These are phyloP conservation scores for Poeciliopsis turneri DNA, from an alignment of 2,797 vertebrate genomes.

Conservation along the genomic window DNA sequence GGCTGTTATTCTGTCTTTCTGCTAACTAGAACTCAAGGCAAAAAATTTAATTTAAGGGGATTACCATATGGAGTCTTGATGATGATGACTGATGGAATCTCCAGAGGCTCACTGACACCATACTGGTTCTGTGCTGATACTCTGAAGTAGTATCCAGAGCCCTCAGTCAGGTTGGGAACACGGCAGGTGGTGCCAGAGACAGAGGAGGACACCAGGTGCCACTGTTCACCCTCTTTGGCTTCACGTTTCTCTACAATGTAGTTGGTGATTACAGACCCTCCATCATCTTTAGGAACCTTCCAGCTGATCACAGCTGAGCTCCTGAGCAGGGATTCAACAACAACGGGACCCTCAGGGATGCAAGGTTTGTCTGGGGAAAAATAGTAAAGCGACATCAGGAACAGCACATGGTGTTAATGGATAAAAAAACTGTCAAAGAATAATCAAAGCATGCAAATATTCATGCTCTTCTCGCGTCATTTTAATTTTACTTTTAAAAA, in stretches of 20 bases:
- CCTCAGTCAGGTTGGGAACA: slow-evolving; percentile 92
- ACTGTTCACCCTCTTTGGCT: slow-evolving; percentile 95
- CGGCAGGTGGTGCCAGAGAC: slow-evolving; percentile 93
- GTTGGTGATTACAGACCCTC: slow-evolving; percentile 95
- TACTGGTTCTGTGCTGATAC: slow-evolving; percentile 97
- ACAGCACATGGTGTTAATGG: neutral
- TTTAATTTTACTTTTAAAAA: neutral
- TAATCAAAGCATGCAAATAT: neutral
- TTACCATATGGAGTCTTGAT: slow-evolving; percentile 96
- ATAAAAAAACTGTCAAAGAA: neutral
- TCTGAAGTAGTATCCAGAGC: slow-evolving; percentile 97
- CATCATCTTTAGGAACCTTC: slow-evolving; percentile 95
- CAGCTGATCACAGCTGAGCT: slow-evolving; percentile 95
- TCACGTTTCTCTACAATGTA: slow-evolving; percentile 97
- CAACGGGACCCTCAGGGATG: slow-evolving; percentile 90
- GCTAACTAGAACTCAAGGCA: neutral
- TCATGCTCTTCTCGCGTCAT: too few species aligned
- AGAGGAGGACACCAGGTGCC: slow-evolving; percentile 94
- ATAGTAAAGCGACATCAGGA: neutral
- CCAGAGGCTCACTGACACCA: slow-evolving; percentile 93
- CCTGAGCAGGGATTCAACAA: slow-evolving; percentile 93
- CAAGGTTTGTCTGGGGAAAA: slow-evolving; percentile 90
- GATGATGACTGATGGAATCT: slow-evolving; percentile 90
- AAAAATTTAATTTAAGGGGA: slow-evolving; percentile 34
- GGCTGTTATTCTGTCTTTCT: neutral